Evolutionary conservation across 2,888 invertebrate genomes (phyloP).

Genomic region (Ephialtes manifestator): DNA sequence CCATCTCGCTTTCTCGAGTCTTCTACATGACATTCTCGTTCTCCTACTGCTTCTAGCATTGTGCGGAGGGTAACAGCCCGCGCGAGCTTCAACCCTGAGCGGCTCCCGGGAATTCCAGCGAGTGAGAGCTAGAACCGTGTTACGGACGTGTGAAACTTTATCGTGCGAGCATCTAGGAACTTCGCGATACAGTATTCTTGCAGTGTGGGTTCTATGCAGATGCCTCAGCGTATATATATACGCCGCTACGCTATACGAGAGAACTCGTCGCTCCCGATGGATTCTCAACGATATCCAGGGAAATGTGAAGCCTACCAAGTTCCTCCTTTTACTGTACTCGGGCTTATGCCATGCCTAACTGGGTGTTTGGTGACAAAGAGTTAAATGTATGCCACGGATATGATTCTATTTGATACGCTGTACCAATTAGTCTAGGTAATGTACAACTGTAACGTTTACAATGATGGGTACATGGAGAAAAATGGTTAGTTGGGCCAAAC

Average conservation of each 20-base stretch:
- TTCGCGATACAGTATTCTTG: slow-evolving; percentile 39
- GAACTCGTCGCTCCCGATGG: slow-evolving; percentile 12
- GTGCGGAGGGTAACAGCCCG: slow-evolving; percentile 8
- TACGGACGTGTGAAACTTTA: slow-evolving; percentile 71
- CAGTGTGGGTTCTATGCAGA: slow-evolving; percentile 5
- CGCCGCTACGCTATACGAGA: neutral
- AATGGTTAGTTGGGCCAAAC: no score
- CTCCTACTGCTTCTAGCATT: neutral
- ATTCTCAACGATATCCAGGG: slow-evolving; percentile 10
- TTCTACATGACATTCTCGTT: slow-evolving; percentile 3
- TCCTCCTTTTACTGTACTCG: neutral
- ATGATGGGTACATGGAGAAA: no score
- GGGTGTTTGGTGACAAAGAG: neutral
- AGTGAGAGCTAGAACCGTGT: slow-evolving; percentile 53
- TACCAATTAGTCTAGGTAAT: neutral
- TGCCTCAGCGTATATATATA: neutral
- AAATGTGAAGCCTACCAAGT: neutral
- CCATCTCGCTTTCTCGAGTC: slow-evolving; percentile 25
- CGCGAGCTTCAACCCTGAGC: slow-evolving; percentile 16
- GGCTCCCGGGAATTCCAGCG: slow-evolving; percentile 42
- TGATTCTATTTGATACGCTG: neutral
- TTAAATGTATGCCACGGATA: neutral
- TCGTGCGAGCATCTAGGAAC: slow-evolving; percentile 59
- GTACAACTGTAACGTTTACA: neutral
- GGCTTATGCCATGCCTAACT: neutral